Evolutionary conservation across 1,140 invertebrate genomes (phyloP).

Genomic region (Brachionus koreanus): DNA sequence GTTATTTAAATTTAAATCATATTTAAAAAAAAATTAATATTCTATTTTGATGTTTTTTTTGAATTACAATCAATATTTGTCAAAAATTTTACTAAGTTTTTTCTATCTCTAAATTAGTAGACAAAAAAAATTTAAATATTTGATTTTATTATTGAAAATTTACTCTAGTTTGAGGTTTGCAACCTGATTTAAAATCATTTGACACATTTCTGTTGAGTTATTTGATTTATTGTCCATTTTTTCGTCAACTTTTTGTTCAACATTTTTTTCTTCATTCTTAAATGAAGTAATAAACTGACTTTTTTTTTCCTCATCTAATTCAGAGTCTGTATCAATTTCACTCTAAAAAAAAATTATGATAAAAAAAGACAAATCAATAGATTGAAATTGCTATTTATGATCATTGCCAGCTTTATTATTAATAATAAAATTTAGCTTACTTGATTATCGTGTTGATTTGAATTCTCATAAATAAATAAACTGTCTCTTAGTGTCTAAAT

Average conservation of each 20-base stretch:
- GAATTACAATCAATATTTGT: neutral
- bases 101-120: neutral
- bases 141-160: neutral
- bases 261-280: neutral
- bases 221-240: neutral
- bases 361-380: neutral
- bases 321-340: conserved; percentile 2
- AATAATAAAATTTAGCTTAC: neutral
- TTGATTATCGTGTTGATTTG: neutral
- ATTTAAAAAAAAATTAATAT: neutral
- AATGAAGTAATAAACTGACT: neutral
- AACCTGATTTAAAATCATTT: neutral
- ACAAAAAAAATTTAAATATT: neutral
- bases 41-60: neutral
- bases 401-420: no score
- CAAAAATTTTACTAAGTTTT: conserved; percentile 27
- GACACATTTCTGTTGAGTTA: neutral
- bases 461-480: neutral
- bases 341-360: neutral
- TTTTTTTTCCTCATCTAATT: neutral
- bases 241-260: neutral
- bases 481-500: neutral
- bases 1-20: neutral
- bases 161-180: conserved; percentile 10
- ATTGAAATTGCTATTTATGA: no score